Conservation (phyloP, 2,797 vertebrate species). For the Micrastur ruficollis region DNA sequence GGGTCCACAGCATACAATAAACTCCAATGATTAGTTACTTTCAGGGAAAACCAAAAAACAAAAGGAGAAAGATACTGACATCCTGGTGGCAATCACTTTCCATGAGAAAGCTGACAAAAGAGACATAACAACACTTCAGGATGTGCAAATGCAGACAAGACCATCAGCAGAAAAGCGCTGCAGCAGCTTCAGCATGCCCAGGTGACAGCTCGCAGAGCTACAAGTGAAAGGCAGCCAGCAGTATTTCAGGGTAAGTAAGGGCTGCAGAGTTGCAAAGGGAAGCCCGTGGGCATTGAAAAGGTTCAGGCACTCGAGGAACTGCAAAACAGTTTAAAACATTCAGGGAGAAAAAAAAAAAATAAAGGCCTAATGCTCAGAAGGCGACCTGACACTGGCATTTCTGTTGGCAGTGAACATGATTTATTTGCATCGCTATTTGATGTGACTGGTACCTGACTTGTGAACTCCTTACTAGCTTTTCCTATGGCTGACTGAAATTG, state of each 20-base stretch:
- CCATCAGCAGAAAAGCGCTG: not conserved
- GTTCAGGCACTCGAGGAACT: not conserved
- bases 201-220: not conserved
- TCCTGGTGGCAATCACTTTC: not conserved
- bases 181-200: fast-evolving
- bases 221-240: not conserved
- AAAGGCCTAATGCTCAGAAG: not conserved
- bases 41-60: not conserved
- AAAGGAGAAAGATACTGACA: not conserved
- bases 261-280: not conserved
- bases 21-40: not conserved
- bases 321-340: not conserved
- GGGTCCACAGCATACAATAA: not conserved
- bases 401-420: not conserved
- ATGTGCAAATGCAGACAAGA: not conserved
- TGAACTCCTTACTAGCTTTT: not conserved
- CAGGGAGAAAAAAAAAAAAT: too few species aligned
- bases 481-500: not conserved
- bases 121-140: not conserved
- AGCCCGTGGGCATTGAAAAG: not conserved
- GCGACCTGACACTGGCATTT: not conserved
- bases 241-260: not conserved
- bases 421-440: not conserved
- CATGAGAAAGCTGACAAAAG: not conserved
- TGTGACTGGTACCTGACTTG: not conserved